Evolutionary conservation across 1,140 invertebrate species (phyloP), one percentile per base, ranked within the genome.

Genomic region (Apis laboriosa): DNA sequence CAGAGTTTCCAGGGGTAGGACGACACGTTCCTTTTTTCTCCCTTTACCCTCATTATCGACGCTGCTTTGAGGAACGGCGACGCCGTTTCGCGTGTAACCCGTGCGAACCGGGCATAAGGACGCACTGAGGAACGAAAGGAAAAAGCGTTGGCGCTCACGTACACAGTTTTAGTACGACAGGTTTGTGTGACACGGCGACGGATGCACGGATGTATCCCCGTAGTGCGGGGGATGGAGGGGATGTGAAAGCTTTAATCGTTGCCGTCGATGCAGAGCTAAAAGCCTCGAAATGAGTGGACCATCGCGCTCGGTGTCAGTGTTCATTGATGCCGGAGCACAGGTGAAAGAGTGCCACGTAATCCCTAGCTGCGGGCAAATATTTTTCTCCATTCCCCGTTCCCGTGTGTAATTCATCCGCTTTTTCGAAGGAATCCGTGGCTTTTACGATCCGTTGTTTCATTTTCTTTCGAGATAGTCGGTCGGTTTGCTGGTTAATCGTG

Each of bases 211-310:
- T 17, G 15, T 43, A 9, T 19, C 28, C 9, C 28, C 9, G 61
- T 2, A 2, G 17, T 7, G 53, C 24, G 17, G 55, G 24, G 64
- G 28, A 28, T 24, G 0, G 63, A n/a, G 34, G 43, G 73, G 70
- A 28, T 55, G 21, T 56, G 61, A 60, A 43, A 74, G 86, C 83
- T 88, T 85, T 88, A 85, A 81, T 88, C 86, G 79, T 87, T 88
- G 82, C 81, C 77, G 83, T 75, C 85, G 86, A 87, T 88, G 86
- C 82, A 81, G 56, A 61, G 83, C 75, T 88, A 87, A 88, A 87
- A 88, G 86, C 86, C 84, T 87, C 75, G 70, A 70, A 84, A 87
- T 68, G 75, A 88, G 83, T 87, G 77, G 78, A 81, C 73, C 77
- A 74, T 87, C 85, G 67, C 63, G 77, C 24, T n/a, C 60, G 56